Conservation (phyloP, 2,797 vertebrate species). For the Ficedula albicollis region DNA sequence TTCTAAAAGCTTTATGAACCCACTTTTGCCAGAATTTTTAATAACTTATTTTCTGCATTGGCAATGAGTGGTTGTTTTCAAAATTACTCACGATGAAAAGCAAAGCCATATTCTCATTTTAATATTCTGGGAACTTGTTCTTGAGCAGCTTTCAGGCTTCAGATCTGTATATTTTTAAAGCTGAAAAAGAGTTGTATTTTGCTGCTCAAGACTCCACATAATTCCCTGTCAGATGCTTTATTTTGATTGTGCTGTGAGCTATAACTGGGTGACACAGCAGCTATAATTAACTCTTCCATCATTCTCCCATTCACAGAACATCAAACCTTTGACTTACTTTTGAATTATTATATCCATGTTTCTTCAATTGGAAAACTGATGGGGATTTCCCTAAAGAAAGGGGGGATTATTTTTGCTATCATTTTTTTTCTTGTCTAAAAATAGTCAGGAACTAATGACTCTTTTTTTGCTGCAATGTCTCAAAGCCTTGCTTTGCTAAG, state of each 20-base stretch:
- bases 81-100: background rate
- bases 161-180: slow-evolving; percentile 6
- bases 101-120: background rate
- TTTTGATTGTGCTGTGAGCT: slow-evolving; percentile 49
- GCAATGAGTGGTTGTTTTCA: background rate
- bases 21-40: background rate
- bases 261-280: slow-evolving; percentile 29
- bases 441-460: background rate
- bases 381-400: slow-evolving; percentile 25
- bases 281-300: slow-evolving; percentile 62
- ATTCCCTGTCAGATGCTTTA: slow-evolving; percentile 49
- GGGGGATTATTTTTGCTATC: background rate
- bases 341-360: slow-evolving; percentile 24
- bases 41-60: background rate
- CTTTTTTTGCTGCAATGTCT: background rate
- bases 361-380: background rate
- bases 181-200: slow-evolving; percentile 5
- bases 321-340: slow-evolving; percentile 49
- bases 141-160: background rate
- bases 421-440: background rate
- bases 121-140: background rate
- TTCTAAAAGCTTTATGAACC: background rate
- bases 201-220: background rate
- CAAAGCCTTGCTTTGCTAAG: background rate
- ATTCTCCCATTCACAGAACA: slow-evolving; percentile 21